Base-by-base conservation (phyloP, 2,113 vertebrate genomes). In the Phylloscopus trochilus region DNA sequence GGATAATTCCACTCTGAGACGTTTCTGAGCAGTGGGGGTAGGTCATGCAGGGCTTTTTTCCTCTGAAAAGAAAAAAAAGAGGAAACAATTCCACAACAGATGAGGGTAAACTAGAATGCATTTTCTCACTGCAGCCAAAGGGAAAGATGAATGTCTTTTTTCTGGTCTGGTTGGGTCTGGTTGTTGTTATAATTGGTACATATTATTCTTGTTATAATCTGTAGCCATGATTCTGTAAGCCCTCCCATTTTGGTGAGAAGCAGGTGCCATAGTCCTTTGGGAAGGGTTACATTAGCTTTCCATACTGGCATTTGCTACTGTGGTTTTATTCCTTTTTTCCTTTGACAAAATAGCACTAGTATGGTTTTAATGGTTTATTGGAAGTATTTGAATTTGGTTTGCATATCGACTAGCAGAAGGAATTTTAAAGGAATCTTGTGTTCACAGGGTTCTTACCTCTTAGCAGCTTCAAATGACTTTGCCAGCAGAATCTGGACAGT, bases 401-500 rank as follows among this genome's bases (percentile, higher is more conserved):
- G 21, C 11, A 2, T 60, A 23, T 53, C 6, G 5, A 69, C 33
- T 83, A 21, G 60, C 76, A n/a, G 90, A 63, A 74, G 15, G 37
- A 85, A 19, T 73, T 87, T 89, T 67, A 92, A 90, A 90, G 63
- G 12, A n/a, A 9, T 84, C 77, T 94, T 96, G 82, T 88, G 52
- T 91, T 90, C 51, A 6, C 93, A 99, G 99, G 99, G 99, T 15
- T 98, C 99, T 14, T 99, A 98, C 95, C 98, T 99, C 87, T 97
- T 99, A 87, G 99, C 99, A 23, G 98, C 99, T 49, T 99, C 99
- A 20, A 99, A 99, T 90, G 99, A 99, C 96, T 99, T 99, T 81
- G 99, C 99, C 62, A 99, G 99, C 95, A 98, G 99, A 70, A 99
- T 99, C 95, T 99, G 99, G 99, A 99, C 99, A 0, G 98, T 99